Evolutionary conservation across 2,797 vertebrate genomes (phyloP).

Genomic region (Coluber constrictor): DNA sequence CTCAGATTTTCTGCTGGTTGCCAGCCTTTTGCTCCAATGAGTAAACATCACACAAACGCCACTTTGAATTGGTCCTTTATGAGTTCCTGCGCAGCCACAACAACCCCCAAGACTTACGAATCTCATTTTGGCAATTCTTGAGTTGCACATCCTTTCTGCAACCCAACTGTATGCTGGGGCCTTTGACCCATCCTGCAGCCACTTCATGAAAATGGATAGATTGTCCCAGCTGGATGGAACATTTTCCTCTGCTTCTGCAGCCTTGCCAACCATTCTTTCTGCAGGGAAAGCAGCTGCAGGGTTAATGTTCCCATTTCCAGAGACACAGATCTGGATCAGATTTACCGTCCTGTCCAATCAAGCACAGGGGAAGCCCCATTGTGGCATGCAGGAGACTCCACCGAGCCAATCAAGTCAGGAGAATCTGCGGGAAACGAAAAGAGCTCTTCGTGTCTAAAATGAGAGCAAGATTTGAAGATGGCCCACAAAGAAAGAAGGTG

Average conservation of each 20-base stretch:
- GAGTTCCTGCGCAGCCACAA: background rate
- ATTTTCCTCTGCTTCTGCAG: background rate
- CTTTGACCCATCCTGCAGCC: background rate
- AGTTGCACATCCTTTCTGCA: background rate
- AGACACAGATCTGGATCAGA: background rate
- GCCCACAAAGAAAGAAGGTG: background rate
- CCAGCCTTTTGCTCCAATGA: background rate
- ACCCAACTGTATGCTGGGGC: background rate
- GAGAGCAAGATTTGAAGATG: background rate
- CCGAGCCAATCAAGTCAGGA: background rate
- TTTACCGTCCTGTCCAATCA: conserved; percentile 5
- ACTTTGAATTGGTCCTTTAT: background rate
- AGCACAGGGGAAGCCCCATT: background rate
- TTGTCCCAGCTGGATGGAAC: fast-evolving
- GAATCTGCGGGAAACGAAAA: background rate
- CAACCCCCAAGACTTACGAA: too few relatives aligned
- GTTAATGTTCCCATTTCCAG: background rate
- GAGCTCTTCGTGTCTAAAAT: background rate
- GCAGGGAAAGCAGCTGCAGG: background rate
- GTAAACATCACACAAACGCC: background rate
- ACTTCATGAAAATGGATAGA: background rate
- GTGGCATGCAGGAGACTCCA: background rate
- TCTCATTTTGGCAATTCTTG: background rate
- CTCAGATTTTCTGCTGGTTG: background rate
- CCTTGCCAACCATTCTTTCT: background rate